A percentile compares a stretch with the other conserved stretches of the same genome.
These are phyloP conservation scores for Acrocephalus arundinaceus DNA, from an alignment of 2,113 vertebrate species.

Conservation along the genomic window DNA sequence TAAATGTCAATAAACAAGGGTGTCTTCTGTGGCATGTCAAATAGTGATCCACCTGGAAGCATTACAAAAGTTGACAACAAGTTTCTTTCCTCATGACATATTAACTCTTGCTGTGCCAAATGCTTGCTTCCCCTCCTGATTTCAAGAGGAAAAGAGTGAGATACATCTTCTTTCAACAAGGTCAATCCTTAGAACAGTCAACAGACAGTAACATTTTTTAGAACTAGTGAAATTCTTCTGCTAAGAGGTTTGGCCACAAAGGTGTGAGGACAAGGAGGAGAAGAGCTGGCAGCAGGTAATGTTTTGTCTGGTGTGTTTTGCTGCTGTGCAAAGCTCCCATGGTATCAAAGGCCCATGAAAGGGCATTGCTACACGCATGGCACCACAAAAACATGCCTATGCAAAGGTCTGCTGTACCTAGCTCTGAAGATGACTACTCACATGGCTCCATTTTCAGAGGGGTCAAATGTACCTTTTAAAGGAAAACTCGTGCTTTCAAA, in stretches of 20 bases:
- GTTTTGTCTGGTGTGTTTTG: background rate
- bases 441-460: background rate
- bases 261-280: background rate
- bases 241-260: background rate
- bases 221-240: background rate
- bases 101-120: background rate
- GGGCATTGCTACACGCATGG: rapidly evolving
- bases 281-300: rapidly evolving
- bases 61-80: background rate
- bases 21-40: slow-evolving; percentile 8
- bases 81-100: background rate
- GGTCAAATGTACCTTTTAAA: background rate
- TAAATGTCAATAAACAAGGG: slow-evolving; percentile 1
- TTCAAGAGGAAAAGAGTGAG: background rate
- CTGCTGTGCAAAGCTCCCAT: rapidly evolving
- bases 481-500: background rate
- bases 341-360: background rate
- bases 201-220: background rate
- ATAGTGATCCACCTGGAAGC: slow-evolving; percentile 1
- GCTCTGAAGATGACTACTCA: background rate
- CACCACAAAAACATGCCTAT: rapidly evolving
- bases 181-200: background rate
- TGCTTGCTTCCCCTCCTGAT: background rate
- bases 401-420: background rate
- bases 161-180: background rate